Evolutionary conservation across 2,797 vertebrate species (phyloP).

Genomic region (Oceanodroma leucorhoa): DNA sequence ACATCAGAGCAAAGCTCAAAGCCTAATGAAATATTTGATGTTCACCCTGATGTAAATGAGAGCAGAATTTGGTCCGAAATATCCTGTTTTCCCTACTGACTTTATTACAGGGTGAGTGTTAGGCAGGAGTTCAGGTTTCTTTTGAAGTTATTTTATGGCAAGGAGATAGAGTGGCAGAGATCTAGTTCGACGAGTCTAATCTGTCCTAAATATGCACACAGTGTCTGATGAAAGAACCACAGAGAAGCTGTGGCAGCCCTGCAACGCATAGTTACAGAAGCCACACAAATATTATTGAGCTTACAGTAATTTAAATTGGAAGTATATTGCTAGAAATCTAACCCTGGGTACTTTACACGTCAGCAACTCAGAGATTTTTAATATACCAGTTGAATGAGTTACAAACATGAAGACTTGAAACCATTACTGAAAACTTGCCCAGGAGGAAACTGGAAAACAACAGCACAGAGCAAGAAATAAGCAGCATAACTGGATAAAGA

Average conservation of each 20-base stretch:
- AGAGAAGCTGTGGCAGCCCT: not conserved
- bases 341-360: not conserved
- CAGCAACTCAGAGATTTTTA: not conserved
- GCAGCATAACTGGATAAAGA: not conserved
- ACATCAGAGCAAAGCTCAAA: not conserved
- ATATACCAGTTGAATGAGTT: not conserved
- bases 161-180: not conserved
- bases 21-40: not conserved
- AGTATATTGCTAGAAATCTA: not conserved
- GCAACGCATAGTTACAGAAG: not conserved
- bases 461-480: not conserved
- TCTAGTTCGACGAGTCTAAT: not conserved
- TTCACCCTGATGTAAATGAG: not conserved
- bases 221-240: not conserved
- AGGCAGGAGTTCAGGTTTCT: not conserved
- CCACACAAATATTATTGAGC: not conserved
- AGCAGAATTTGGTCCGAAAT: not conserved
- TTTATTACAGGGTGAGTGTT: not conserved
- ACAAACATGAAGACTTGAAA: not conserved
- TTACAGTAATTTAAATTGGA: not conserved
- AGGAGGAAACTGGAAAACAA: not conserved
- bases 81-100: not conserved
- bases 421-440: not conserved
- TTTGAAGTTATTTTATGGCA: slow-evolving; percentile 5
- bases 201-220: not conserved